Base-by-base conservation (phyloP, 1,140 invertebrate genomes). In the Drosophila repletoides region DNA sequence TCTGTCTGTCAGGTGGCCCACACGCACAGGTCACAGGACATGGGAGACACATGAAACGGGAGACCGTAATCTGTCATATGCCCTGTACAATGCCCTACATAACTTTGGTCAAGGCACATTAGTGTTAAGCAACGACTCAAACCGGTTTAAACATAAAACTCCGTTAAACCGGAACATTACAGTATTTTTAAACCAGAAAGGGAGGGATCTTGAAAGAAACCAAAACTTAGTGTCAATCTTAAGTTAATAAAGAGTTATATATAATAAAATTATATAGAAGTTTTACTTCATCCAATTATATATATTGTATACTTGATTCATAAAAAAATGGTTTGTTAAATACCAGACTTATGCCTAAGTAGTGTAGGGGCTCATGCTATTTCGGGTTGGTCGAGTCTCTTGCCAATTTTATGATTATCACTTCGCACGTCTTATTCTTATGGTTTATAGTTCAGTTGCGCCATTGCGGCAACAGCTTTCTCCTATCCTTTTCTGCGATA, bases 341-440 rank as follows among this genome's bases (percentile, higher is more conserved):
- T n/a, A n/a, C n/a, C n/a, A n/a, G n/a, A n/a, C n/a, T n/a, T n/a
- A n/a, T n/a, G n/a, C n/a, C n/a, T n/a, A n/a, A 19, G 9, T 10
- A 12, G 15, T 17, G 38, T 22, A 53, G 65, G 5, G 65, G 33
- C n/a, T 61, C 2, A 7, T 0, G 0, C 9, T 6, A 9, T 63
- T n/a, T 31, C 14, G 3, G 1, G 15, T 5, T 53, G 31, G 26
- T 29, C 48, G 48, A 19, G 33, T n/a, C 31, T 52, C 24, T 67
- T 38, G 56, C 19, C 51, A 45, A 45, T 61, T 65, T 67, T 52
- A 58, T 58, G 73, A 70, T 81, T 83, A 83, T 81, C 77, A 81
- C 73, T 77, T 84, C 58, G 69, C 77, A 81, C 77, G 79, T 81
- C 64, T 75, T 69, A 45, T 53, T 67, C 64, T 34, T 59, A 72